Conservation (phyloP, 2,113 vertebrate genomes). For the Odocoileus virginianus region DNA sequence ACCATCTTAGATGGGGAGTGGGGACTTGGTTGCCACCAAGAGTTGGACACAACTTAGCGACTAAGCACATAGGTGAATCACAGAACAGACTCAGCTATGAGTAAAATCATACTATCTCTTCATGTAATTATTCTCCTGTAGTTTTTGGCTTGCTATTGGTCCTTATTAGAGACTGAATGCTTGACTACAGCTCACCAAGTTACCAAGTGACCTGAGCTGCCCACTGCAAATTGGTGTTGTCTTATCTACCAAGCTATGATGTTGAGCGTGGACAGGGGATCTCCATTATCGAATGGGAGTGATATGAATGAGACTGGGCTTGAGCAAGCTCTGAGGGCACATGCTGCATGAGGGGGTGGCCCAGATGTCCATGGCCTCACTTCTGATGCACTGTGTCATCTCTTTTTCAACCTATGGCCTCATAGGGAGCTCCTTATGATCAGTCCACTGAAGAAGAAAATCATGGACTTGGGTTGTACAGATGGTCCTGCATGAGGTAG, state of each 20-base stretch:
- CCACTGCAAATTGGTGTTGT: not conserved
- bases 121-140: not conserved
- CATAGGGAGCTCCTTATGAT: not conserved
- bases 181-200: not conserved
- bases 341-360: not conserved
- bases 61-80: not conserved
- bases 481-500: not conserved
- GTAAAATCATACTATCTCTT: not conserved
- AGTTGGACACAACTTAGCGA: fast-evolving
- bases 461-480: not conserved
- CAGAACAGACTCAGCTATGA: not conserved
- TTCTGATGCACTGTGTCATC: not conserved
- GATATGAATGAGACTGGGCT: not conserved
- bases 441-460: not conserved
- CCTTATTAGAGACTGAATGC: not conserved
- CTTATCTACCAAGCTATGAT: not conserved
- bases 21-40: not conserved
- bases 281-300: not conserved
- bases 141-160: not conserved
- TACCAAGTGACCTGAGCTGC: not conserved
- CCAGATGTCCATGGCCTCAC: not conserved
- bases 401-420: not conserved
- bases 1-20: not conserved
- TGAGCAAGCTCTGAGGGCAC: not conserved
- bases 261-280: not conserved